Base-by-base conservation (phyloP, 2,797 vertebrate species). In the Nannoperca australis region DNA sequence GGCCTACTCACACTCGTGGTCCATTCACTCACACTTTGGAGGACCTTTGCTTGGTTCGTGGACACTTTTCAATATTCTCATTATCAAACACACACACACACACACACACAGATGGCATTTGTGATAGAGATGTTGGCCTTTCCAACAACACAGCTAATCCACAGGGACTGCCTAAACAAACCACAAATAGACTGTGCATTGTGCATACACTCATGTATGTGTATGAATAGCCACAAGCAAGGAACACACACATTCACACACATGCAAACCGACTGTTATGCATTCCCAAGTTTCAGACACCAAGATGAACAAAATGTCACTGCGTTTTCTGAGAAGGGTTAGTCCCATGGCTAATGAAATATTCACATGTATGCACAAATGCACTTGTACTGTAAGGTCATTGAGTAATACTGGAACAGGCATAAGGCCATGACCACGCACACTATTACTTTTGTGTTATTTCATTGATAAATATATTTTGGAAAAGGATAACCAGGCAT, bases 61-160 rank as follows among this genome's bases (percentile, higher is more conserved):
- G 38, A 47, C 27, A 53, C 38, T 38, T 67, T 66, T 45, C 18
- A 50, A 10, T 32, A n/a, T 7, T 47, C 10, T 2, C 36, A 38
- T 42, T 40, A 50, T 14, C 64, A 51, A 14, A 15, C 45, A 34
- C 45, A 51, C n/a, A 70, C 7, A 27, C 1, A 36, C 22, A 42
- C 54, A 64, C 36, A 65, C 7, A 27, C 1, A 27, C 22, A 42
- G 14, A 47, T 58, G 42, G 27, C 44, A 74, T 66, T 59, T 47
- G 24, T 67, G 49, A 32, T 12, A 14, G 17, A 47, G 51, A 49
- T 77, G 18, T 50, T 66, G 59, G 30, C 60, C 22, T 55, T 66
- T 70, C 12, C n/a, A 50, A 63, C 51, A 32, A 18, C 17, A 51
- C 3, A 63, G 15, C 20, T 20, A 70, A 64, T 59, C 8, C 22